Conservation (phyloP, 2,797 vertebrate genomes). For the Pelobates cultripes region DNA sequence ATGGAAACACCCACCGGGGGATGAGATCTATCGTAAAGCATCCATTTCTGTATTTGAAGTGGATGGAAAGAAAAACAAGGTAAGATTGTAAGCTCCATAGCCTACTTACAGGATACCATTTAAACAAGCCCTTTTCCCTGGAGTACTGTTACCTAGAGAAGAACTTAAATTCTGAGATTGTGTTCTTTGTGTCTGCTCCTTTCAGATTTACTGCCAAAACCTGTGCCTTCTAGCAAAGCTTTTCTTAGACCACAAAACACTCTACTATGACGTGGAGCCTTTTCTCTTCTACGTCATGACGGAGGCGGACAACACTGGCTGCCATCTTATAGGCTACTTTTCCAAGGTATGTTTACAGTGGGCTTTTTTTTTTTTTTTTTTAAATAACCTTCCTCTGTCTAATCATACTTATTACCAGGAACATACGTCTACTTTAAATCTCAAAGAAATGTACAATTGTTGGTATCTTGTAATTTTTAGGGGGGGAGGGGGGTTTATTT, state of each 20-base stretch:
- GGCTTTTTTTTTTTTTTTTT: background rate
- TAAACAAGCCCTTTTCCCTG: background rate
- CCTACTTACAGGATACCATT: background rate
- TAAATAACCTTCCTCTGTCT: too few relatives aligned
- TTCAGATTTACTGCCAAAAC: conserved; percentile 98
- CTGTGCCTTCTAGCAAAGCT: conserved; percentile 97
- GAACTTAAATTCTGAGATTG: too few relatives aligned
- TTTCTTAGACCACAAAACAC: conserved; percentile 97
- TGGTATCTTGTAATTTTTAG: too few relatives aligned
- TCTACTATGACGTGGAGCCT: conserved; percentile 97
- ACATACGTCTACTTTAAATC: too few relatives aligned
- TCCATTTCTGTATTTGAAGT: conserved; percentile 98
- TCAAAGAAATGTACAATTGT: too few relatives aligned
- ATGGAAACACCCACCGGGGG: conserved; percentile 97
- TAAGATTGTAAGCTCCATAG: conserved; percentile 57
- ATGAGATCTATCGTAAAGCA: conserved; percentile 95
- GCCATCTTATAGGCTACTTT: conserved; percentile 97
- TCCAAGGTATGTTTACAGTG: conserved; percentile 82
- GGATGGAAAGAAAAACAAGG: conserved; percentile 98
- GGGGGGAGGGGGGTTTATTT: too few relatives aligned
- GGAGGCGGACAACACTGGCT: conserved; percentile 96
- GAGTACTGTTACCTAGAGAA: background rate
- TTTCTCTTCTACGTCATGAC: conserved; percentile 99
- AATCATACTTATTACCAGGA: too few relatives aligned
- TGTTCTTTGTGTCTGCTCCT: conserved; percentile 20